Conservation (phyloP, 1,140 invertebrate genomes). For the Wiebesia pumilae region DNA sequence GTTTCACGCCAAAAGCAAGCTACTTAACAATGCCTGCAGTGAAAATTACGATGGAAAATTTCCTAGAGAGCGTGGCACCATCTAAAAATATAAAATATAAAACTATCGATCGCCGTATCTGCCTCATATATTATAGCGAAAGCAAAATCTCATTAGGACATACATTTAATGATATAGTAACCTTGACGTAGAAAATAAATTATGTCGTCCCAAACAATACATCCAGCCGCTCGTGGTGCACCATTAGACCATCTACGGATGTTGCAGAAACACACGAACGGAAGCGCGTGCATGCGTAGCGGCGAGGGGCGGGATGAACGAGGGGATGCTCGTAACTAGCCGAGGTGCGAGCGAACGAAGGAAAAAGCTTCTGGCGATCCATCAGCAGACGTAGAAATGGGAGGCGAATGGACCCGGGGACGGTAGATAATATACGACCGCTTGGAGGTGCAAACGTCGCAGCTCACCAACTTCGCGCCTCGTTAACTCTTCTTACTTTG, state of each 20-base stretch:
- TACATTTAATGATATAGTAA: background rate
- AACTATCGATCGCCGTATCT: background rate
- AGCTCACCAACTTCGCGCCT: constrained; percentile 25
- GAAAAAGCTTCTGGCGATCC: background rate
- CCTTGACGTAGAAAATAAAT: background rate
- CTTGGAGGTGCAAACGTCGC: background rate
- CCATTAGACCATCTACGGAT: background rate
- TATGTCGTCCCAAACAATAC: background rate
- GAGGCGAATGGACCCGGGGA: background rate
- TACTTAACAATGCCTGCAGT: background rate
- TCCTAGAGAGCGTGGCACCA: background rate
- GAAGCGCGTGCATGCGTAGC: background rate
- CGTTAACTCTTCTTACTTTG: constrained; percentile 15
- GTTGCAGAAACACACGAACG: background rate
- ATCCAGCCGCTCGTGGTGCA: background rate
- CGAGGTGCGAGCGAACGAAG: background rate
- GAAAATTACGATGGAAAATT: background rate
- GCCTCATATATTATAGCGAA: background rate
- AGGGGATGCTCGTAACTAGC: background rate
- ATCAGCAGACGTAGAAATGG: background rate
- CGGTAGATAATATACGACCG: background rate
- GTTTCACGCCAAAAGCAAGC: too few relatives aligned
- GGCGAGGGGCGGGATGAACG: background rate
- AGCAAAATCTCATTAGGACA: background rate
- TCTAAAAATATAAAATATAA: too few relatives aligned